Evolutionary conservation across 1,140 invertebrate genomes (phyloP).

Genomic region (Cyphomyrmex costatus): DNA sequence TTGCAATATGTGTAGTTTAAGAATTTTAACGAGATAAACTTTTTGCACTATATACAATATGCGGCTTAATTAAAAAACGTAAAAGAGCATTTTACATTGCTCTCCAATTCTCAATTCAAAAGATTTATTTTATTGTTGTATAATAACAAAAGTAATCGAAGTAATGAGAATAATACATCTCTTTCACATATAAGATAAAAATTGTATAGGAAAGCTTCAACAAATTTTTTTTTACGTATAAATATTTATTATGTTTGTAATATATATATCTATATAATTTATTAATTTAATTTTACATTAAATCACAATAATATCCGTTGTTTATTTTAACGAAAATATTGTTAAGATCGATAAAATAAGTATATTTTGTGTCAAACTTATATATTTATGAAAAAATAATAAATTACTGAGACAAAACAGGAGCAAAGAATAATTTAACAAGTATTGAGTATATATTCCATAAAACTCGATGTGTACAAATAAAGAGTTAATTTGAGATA

Average conservation of each 20-base stretch:
- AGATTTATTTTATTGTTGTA: not conserved
- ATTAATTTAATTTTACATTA: not conserved
- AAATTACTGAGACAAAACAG: not conserved
- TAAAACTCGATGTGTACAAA: not conserved
- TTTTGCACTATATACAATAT: not conserved
- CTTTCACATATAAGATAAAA: not conserved
- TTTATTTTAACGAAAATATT: not conserved
- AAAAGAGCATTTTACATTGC: slow-evolving; percentile 12
- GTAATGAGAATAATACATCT: not conserved
- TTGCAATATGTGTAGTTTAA: slow-evolving; percentile 1
- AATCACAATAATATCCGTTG: not conserved
- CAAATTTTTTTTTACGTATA: not conserved
- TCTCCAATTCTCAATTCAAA: not conserved
- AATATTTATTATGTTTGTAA: not conserved
- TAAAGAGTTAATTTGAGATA: slow-evolving; percentile 21
- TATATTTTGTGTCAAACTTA: not conserved
- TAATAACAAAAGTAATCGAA: not conserved
- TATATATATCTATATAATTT: not conserved
- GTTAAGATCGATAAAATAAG: not conserved
- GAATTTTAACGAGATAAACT: slow-evolving; percentile 38
- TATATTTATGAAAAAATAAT: slow-evolving; percentile 14
- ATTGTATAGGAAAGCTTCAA: not conserved
- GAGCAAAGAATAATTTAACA: not conserved
- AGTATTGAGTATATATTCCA: not conserved
- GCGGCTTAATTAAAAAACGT: slow-evolving; percentile 26